These are phyloP conservation scores for Cremastinae sp. DNA, from an alignment of 2,888 invertebrate species.

Conservation along the genomic window DNA sequence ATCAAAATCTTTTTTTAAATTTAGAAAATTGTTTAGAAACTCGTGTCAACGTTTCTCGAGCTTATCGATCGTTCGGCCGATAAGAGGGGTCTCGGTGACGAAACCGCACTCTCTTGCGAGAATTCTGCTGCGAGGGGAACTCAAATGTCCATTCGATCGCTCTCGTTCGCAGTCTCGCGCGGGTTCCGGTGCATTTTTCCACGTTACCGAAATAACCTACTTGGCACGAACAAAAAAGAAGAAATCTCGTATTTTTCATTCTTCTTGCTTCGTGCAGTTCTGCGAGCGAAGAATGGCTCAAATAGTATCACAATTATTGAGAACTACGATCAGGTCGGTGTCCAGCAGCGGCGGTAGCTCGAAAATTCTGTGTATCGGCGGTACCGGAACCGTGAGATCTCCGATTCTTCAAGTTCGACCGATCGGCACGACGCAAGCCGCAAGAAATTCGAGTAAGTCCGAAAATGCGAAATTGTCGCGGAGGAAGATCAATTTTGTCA, in stretches of 20 bases:
- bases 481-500: not conserved
- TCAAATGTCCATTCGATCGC: slow-evolving; percentile 60
- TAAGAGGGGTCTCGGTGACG: slow-evolving; percentile 62
- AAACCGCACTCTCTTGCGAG: slow-evolving; percentile 23
- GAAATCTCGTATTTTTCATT: not conserved
- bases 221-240: not conserved
- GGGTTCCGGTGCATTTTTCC: slow-evolving; percentile 14
- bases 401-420: slow-evolving; percentile 53
- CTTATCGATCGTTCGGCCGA: slow-evolving; percentile 57
- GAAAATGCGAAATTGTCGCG: slow-evolving; percentile 2
- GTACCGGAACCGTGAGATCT: slow-evolving; percentile 41
- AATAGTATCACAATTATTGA: slow-evolving; percentile 66
- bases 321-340: slow-evolving; percentile 62
- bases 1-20: too few relatives aligned
- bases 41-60: slow-evolving; percentile 25
- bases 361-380: slow-evolving; percentile 50
- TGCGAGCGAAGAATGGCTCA: slow-evolving; percentile 68
- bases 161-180: slow-evolving; percentile 52
- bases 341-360: slow-evolving; percentile 56
- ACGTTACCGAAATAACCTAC: slow-evolving; percentile 41
- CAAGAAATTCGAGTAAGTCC: slow-evolving; percentile 64
- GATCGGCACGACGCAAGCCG: slow-evolving; percentile 62
- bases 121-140: slow-evolving; percentile 7
- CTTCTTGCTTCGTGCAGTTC: not conserved
- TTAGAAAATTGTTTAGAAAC: not conserved